Evolutionary conservation across 2,797 vertebrate species (phyloP), one percentile per base, ranked within the genome.

Genomic region (Channallabes apus): DNA sequence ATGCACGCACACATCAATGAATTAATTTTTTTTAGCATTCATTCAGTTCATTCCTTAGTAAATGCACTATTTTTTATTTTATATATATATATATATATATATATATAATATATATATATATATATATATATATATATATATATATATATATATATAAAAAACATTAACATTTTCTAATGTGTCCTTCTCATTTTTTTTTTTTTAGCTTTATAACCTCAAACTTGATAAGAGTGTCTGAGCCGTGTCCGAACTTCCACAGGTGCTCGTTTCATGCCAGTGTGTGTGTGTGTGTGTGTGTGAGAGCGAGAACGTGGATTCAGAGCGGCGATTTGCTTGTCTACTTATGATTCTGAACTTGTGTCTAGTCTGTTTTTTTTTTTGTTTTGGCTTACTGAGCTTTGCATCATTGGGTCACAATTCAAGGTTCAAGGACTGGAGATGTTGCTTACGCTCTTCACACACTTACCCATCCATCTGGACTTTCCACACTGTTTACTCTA

Each of bases 391-490:
- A 88, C 84, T 89, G 67, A 80, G 83, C 77, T 84, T 85, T 85
- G 81, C 80, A 65, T 86, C 87, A 87, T 75, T n/a, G 85, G 90
- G 90, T 91, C 90, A 89, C 84, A 90, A 90, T 84, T 92, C 89
- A 93, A 91, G 91, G 90, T 59, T 84, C 88, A 51, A 51, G 46
- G 46, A 79, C 84, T 29, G 83, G 86, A 89, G 82, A 79, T 82
- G 75, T 83, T 80, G 71, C 72, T 88, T 86, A 88, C 79, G 27
- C 76, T 82, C 17, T 86, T 35, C 80, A 82, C 64, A 68, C 62
- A 69, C 46, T 76, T 86, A 61, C 81, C 8, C 6, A 46, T 75
- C 72, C n/a, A 27, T 51, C 29, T 27, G 6, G 46, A 75, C 17
- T 75, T 29, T 56, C 51, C 73, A 9, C 38, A 56, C 27, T 18